A percentile compares a stretch with the other conserved stretches of the same genome.
Conservation (phyloP, 2,888 invertebrate species). For the Andricus curvator region DNA sequence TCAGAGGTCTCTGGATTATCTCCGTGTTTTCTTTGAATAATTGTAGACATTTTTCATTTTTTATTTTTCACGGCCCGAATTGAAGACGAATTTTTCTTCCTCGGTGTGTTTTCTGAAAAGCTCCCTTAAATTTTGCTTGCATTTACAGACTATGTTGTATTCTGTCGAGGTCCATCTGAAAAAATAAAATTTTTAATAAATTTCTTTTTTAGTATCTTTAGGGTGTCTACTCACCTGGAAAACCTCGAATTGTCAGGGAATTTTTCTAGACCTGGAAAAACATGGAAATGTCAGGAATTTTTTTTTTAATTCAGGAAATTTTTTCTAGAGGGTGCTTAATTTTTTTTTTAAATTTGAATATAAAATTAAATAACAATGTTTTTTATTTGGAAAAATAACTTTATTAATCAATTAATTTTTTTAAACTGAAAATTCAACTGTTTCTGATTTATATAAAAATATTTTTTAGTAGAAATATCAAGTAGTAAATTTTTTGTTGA, state of each 20-base stretch:
- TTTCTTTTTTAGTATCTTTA: not conserved
- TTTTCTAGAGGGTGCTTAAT: too few species aligned
- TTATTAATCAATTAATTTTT: not conserved
- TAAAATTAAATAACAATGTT: too few species aligned
- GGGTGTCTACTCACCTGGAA: too few species aligned
- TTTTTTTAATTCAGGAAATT: too few species aligned
- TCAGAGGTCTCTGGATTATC: not conserved
- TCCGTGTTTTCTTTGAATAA: slow-evolving; percentile 66
- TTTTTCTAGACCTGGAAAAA: too few species aligned
- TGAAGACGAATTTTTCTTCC: slow-evolving; percentile 51
- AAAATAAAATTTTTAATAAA: not conserved
- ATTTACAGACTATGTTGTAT: not conserved
- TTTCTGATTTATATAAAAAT: too few species aligned
- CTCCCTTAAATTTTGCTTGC: not conserved
- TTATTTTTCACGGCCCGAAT: slow-evolving; percentile 65
- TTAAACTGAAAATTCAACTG: too few species aligned
- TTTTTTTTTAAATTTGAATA: too few species aligned
- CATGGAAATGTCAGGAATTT: too few species aligned
- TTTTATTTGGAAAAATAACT: not conserved
- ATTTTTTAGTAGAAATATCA: too few species aligned
- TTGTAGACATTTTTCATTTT: slow-evolving; percentile 64
- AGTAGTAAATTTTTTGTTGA: too few species aligned
- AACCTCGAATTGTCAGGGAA: too few species aligned
- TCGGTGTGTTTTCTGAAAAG: not conserved
- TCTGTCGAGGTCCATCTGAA: not conserved